Base-by-base conservation (phyloP, 1,140 invertebrate genomes). In the Triops longicaudatus region DNA sequence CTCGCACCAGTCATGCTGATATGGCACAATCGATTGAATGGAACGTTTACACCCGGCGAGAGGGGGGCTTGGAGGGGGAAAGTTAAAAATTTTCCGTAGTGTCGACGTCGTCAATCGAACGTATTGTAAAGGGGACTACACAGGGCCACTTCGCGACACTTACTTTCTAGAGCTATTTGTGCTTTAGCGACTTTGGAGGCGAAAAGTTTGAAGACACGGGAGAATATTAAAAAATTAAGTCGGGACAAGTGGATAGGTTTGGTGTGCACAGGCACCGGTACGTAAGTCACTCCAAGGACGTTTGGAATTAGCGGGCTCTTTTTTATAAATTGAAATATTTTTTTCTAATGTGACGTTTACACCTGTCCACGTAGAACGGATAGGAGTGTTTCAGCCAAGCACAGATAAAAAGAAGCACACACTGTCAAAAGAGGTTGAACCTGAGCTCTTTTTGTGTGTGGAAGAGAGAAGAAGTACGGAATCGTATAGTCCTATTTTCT, bases 1-100 rank as follows among this genome's bases (percentile, higher is more conserved):
- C 50, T 63, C 50, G 50, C 50, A 17, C 50, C 50, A 63, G 50
- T 63, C 50, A 63, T 63, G 50, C 50, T 63, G 50, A 63, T 63
- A 17, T 63, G 50, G 50, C 50, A 63, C 50, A 22, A 63, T 63
- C 50, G 50, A 63, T 63, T 63, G n/a, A 63, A 63, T 63, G 50
- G 50, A 14, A 63, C 9, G 50, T 22, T 63, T 63, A 63, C 22
- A 22, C 31, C 31, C 31, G 31, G 31, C 31, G 31, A 37, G 31
- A 2, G 50, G 14, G 50, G 22, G 50, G 50, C 0, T 63, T 63
- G 50, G 10, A 22, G 50, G 50, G 50, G 14, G 14, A 5, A 14
- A 14, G 14, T 9, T 17, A 6, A n/a, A 63, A 63, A 63, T n/a
- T 22, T 63, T 22, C 17, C 22, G 50, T 63, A 63, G 50, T n/a